These are phyloP conservation scores for Drosophila rhopaloa DNA, from an alignment of 1,140 invertebrate species.

Conservation along the genomic window DNA sequence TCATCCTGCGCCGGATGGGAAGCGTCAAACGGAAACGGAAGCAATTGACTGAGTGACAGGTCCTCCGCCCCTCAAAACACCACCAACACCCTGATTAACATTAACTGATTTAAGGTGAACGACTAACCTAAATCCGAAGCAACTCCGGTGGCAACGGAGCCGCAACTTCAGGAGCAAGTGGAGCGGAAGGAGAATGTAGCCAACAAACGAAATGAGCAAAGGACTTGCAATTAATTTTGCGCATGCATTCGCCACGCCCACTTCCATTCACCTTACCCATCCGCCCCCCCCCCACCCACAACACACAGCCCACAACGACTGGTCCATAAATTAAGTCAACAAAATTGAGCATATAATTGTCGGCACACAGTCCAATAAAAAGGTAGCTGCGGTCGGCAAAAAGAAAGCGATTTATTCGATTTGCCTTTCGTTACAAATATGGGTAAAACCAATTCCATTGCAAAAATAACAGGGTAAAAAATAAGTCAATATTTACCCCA, in stretches of 20 bases:
- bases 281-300: neutral
- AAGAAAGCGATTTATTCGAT: conserved; percentile 19
- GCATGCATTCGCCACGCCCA: conserved; percentile 15
- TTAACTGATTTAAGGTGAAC: conserved; percentile 65
- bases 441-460: conserved; percentile 17
- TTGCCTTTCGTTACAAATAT: conserved; percentile 9
- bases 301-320: neutral
- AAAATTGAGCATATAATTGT: conserved; percentile 50
- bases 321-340: conserved; percentile 18
- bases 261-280: neutral
- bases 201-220: conserved; percentile 46
- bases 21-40: conserved; percentile 63
- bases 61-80: neutral
- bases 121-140: conserved; percentile 54
- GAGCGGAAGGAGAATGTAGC: conserved; percentile 55
- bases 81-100: conserved; percentile 25
- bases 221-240: conserved; percentile 38
- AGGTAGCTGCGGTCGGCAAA: neutral
- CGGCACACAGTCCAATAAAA: conserved; percentile 18
- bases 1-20: conserved; percentile 43
- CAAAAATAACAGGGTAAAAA: conserved; percentile 13
- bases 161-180: conserved; percentile 55
- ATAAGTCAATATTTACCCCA: conserved; percentile 18
- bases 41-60: conserved; percentile 61
- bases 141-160: conserved; percentile 16